Percentiles rank a stretch among this genome's conserved stretches.
Conservation (phyloP, 2,888 invertebrate species). For the Yponomeuta evonymella region DNA sequence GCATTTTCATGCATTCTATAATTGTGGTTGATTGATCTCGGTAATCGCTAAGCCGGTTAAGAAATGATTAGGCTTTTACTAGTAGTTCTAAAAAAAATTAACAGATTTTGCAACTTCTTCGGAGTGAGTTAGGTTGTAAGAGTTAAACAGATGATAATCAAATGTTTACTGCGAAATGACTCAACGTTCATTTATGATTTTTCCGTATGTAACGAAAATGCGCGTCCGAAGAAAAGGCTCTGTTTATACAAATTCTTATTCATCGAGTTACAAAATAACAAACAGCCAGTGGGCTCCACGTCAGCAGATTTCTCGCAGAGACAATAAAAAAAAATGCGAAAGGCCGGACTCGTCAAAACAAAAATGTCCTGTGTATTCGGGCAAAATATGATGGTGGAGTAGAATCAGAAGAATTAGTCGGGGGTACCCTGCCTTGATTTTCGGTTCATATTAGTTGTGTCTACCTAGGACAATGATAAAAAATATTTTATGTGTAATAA, state of each 20-base stretch:
- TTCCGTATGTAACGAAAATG: background rate
- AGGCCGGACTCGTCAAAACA: constrained; percentile 66
- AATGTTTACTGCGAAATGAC: background rate
- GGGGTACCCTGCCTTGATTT: no score
- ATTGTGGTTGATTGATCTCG: no score
- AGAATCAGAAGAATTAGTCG: background rate
- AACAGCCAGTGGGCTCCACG: constrained; percentile 43
- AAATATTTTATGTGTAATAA: no score
- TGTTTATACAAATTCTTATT: constrained; percentile 8
- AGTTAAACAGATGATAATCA: background rate
- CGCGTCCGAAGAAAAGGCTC: background rate
- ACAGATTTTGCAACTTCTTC: no score
- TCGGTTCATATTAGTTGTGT: no score
- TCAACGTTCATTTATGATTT: background rate
- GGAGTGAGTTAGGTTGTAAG: no score
- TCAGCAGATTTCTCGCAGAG: constrained; percentile 55
- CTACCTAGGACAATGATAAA: no score
- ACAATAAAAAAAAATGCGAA: constrained; percentile 51
- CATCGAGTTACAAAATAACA: constrained; percentile 38
- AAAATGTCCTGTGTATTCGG: constrained; percentile 62
- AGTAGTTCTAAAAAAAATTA: no score
- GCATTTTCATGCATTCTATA: no score
- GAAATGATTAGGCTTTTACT: no score
- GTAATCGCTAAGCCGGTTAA: no score
- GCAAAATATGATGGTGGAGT: constrained; percentile 45